Evolutionary conservation across 2,888 invertebrate genomes (phyloP).

Genomic region (Cacoxenus indagator): DNA sequence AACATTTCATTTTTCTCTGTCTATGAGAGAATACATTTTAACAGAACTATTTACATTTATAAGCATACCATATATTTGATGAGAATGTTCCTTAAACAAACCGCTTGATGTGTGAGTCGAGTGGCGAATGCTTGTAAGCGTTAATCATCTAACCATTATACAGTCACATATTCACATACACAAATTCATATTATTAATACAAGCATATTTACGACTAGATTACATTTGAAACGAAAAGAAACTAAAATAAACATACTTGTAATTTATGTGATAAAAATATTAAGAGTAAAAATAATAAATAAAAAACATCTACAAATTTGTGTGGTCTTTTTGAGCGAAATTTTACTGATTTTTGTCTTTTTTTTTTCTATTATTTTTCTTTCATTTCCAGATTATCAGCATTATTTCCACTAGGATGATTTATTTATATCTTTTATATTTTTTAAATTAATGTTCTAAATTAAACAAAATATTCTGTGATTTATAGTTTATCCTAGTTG

Average conservation of each 20-base stretch:
- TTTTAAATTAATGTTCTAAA: neutral
- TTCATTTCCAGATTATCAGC: slow-evolving; percentile 55
- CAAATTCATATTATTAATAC: neutral
- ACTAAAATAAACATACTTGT: slow-evolving; percentile 28
- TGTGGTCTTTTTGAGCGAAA: slow-evolving; percentile 11
- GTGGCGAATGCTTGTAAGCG: slow-evolving; percentile 22
- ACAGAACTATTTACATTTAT: neutral
- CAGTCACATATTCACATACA: slow-evolving; percentile 23
- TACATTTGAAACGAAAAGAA: slow-evolving; percentile 33
- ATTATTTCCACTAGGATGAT: slow-evolving; percentile 36
- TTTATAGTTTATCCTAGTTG: no score
- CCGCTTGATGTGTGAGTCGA: neutral
- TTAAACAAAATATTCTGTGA: neutral
- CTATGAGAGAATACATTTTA: neutral
- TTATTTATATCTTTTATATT: neutral
- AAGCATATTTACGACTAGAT: slow-evolving; percentile 26
- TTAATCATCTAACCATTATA: slow-evolving; percentile 8
- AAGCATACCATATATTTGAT: neutral
- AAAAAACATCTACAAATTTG: slow-evolving; percentile 11
- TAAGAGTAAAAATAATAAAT: neutral
- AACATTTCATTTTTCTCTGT: neutral
- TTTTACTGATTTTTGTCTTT: neutral
- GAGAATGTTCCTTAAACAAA: slow-evolving; percentile 5
- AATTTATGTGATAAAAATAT: slow-evolving; percentile 40
- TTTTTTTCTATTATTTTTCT: slow-evolving; percentile 23